Conservation (phyloP, 1,140 invertebrate genomes). For the Wiebesia pumilae region DNA sequence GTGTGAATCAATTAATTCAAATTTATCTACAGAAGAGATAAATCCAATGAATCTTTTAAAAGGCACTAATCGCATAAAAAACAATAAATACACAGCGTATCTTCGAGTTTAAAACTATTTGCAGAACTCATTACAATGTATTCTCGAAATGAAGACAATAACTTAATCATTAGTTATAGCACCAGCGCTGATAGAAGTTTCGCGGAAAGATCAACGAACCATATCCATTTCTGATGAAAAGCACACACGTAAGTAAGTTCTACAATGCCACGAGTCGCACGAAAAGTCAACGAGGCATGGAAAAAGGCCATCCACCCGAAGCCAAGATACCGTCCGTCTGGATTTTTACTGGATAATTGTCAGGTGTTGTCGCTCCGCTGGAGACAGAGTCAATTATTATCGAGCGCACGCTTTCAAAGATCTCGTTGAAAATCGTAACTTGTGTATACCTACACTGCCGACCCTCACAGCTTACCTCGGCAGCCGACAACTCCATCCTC, state of each 20-base stretch:
- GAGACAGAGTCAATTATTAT: conserved; percentile 5
- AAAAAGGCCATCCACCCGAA: conserved; percentile 13
- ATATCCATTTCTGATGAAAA: not conserved
- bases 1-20: not conserved
- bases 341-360: conserved; percentile 25
- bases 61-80: not conserved
- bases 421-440: not conserved
- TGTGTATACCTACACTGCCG: not conserved
- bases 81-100: not conserved
- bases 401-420: not conserved
- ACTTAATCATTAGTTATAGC: not conserved
- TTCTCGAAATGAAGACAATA: not conserved
- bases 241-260: not conserved
- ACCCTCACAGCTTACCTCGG: not conserved
- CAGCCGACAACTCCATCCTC: conserved; percentile 28
- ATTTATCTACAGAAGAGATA: not conserved
- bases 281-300: conserved; percentile 31
- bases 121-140: not conserved
- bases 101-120: not conserved
- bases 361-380: not conserved
- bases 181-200: not conserved
- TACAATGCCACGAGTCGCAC: not conserved
- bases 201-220: not conserved
- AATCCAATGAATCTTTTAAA: not conserved
- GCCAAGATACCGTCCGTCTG: not conserved